A percentile compares a stretch with the other conserved stretches of the same genome.
Conservation (phyloP, 2,888 invertebrate genomes). For the Bugula neritina region DNA sequence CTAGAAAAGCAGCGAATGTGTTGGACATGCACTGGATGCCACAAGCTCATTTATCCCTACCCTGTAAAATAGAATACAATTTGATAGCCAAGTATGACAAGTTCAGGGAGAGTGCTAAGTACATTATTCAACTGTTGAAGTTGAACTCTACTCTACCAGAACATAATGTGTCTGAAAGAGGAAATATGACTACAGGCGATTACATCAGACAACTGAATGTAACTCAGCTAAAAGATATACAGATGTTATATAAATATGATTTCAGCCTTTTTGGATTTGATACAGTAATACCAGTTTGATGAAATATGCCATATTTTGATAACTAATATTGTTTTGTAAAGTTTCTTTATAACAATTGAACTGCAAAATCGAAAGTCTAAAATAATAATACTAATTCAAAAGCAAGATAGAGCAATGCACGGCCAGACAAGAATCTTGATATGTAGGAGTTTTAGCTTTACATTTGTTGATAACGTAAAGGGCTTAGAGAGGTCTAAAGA, state of each 20-base stretch:
- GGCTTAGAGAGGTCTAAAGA: too few species aligned
- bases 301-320: too few species aligned
- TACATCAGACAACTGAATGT: background rate
- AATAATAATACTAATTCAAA: too few species aligned
- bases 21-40: conserved; percentile 6
- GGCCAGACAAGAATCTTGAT: too few species aligned
- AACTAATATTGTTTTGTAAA: too few species aligned
- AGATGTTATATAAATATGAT: background rate
- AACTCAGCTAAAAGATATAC: background rate
- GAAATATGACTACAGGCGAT: background rate
- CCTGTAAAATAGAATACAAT: background rate
- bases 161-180: background rate
- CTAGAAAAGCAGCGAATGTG: background rate
- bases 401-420: too few species aligned
- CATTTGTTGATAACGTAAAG: too few species aligned
- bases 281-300: background rate
- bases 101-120: background rate
- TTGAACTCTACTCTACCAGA: background rate
- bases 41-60: background rate
- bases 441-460: too few species aligned
- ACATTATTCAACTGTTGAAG: background rate
- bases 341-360: too few species aligned
- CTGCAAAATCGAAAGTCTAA: too few species aligned
- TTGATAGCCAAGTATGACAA: background rate
- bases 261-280: background rate